These are phyloP conservation scores for Andricus grossulariae DNA, from an alignment of 1,140 invertebrate genomes.

Conservation along the genomic window DNA sequence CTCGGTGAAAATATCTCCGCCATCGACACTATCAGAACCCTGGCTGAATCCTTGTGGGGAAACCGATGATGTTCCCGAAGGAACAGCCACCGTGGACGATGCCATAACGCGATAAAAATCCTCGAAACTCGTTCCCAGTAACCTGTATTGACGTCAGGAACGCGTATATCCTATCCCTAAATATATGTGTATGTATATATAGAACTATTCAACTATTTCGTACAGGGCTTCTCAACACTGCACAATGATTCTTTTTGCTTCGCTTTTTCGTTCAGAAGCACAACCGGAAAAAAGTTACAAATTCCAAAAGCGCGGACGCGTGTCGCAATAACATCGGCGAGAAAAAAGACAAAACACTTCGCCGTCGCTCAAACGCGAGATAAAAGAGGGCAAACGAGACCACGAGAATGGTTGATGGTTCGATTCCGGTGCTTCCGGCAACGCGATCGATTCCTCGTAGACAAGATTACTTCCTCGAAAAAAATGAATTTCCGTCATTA, in stretches of 20 bases:
- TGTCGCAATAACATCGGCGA: conserved; percentile 2
- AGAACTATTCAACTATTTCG: conserved; percentile 7
- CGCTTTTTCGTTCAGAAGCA: not conserved
- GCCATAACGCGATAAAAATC: conserved; percentile 45
- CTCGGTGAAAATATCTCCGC: conserved; percentile 50
- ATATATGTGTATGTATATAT: conserved; percentile 14
- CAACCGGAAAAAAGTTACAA: not conserved
- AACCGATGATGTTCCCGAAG: conserved; percentile 52
- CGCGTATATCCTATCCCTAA: conserved; percentile 1
- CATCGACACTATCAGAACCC: conserved; percentile 52
- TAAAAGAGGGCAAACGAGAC: conserved; percentile 25
- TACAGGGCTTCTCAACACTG: not conserved
- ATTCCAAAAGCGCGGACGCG: not conserved
- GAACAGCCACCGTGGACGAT: conserved; percentile 56
- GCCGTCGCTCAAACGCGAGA: conserved; percentile 3
- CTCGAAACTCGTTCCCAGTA: not conserved
- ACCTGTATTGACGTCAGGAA: not conserved
- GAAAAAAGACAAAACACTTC: conserved; percentile 21
- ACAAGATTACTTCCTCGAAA: conserved; percentile 4
- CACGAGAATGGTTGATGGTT: conserved; percentile 6
- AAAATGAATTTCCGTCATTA: conserved; percentile 1
- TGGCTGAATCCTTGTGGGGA: conserved; percentile 32
- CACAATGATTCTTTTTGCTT: not conserved
- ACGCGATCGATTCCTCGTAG: conserved; percentile 10
- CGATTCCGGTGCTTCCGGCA: conserved; percentile 26